Evolutionary conservation across 2,113 vertebrate genomes (phyloP), one percentile per base, ranked within the genome.

Genomic region (Mormyrus iriodes): DNA sequence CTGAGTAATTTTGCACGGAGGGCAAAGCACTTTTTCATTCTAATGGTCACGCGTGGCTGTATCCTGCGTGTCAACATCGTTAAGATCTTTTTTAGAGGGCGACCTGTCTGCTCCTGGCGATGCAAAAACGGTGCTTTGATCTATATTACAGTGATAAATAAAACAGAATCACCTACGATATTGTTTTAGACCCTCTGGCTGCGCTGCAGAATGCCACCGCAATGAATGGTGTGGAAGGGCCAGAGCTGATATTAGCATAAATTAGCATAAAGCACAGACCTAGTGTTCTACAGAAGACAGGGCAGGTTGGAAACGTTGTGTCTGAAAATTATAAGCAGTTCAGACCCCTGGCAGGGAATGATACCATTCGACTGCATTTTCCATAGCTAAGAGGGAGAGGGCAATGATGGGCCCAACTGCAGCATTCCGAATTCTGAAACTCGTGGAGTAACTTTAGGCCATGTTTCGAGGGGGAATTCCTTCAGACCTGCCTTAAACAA

Each of bases 111-210:
- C 88, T 90, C 88, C 65, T 69, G 39, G 48, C 89, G 3, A n/a
- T 49, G 51, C 90, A 73, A 31, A 86, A 73, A 39, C 88, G 21
- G 39, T 53, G 58, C 79, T 89, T 76, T 53, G 87, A 83, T 90
- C 88, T 90, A 65, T 92, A 92, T 91, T 91, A 93, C 79, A 65
- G 44, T 24, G 89, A 92, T 90, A 93, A 91, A 91, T 93, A 91
- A 91, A 91, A 90, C 53, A 88, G 2, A 46, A 69, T 90, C 0
- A 84, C 21, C 24, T 91, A 31, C 27, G 89, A 87, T 90, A 91
- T 92, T 89, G 89, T 84, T 87, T 88, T 89, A 89, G 15, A 58
- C 89, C 86, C 89, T 85, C 21, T n/a, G 85, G 88, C 53, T 79
- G 4, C 73, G 73, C 85, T 90, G 88, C 44, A 46, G 61, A 69